A percentile compares a stretch with the other conserved stretches of the same genome.
Conservation (phyloP, 2,888 invertebrate genomes). For the Stegophylla sp. region DNA sequence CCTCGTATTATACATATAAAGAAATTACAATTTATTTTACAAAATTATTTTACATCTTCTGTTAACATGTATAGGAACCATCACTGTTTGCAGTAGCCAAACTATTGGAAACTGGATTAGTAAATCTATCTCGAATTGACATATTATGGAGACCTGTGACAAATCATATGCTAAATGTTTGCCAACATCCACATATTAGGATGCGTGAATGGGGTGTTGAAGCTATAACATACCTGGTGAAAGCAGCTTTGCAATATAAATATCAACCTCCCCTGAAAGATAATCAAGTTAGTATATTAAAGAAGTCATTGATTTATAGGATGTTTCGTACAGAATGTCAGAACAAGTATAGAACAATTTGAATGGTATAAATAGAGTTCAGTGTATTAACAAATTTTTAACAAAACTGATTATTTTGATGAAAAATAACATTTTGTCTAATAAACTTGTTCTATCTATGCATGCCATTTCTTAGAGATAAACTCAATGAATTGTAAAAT, state of each 20-base stretch:
- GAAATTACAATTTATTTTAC: too few species aligned
- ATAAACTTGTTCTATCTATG: too few species aligned
- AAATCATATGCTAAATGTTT: slow-evolving; percentile 93
- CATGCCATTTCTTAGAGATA: too few species aligned
- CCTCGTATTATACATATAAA: too few species aligned
- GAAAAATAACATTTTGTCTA: too few species aligned
- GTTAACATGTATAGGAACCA: slow-evolving; percentile 74
- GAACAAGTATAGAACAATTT: too few species aligned
- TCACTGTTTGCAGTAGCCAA: slow-evolving; percentile 97
- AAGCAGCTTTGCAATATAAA: slow-evolving; percentile 86
- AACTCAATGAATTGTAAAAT: too few species aligned
- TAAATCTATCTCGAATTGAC: slow-evolving; percentile 90
- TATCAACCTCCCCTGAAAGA: slow-evolving; percentile 82
- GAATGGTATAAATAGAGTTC: too few species aligned
- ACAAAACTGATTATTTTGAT: too few species aligned
- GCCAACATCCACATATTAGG: slow-evolving; percentile 91
- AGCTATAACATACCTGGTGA: slow-evolving; percentile 91
- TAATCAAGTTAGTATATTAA: slow-evolving; percentile 72
- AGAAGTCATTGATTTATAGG: not conserved
- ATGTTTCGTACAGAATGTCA: too few species aligned
- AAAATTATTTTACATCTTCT: not conserved
- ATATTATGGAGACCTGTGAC: slow-evolving; percentile 95
- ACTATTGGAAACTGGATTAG: slow-evolving; percentile 94
- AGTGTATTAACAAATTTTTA: too few species aligned
- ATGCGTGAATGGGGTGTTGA: slow-evolving; percentile 99